These are phyloP conservation scores for Timema podura DNA, from an alignment of 2,888 invertebrate genomes.

Conservation along the genomic window DNA sequence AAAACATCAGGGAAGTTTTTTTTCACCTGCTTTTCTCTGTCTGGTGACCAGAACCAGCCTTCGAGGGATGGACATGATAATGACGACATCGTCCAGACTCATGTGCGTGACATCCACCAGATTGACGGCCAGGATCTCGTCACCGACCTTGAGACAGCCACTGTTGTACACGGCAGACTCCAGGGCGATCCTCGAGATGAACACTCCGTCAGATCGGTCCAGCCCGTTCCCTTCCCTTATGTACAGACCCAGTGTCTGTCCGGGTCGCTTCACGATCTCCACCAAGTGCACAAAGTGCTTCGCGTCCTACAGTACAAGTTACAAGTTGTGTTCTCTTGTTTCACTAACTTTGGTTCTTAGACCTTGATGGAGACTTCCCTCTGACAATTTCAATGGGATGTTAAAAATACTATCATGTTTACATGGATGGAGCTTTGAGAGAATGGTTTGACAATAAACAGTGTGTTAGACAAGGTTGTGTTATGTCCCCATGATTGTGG, in stretches of 20 bases:
- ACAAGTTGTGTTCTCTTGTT: too few relatives aligned
- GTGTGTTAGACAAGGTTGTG: too few relatives aligned
- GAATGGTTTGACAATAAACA: too few relatives aligned
- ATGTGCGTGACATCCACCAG: constrained; percentile 96
- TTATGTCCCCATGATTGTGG: too few relatives aligned
- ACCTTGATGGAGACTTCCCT: neutral
- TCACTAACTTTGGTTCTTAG: too few relatives aligned
- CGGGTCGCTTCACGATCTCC: constrained; percentile 98
- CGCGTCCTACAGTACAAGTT: constrained; percentile 52
- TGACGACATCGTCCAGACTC: constrained; percentile 98
- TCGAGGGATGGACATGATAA: constrained; percentile 98
- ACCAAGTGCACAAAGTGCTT: constrained; percentile 84
- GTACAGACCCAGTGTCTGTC: constrained; percentile 96
- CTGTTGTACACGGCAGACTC: constrained; percentile 97
- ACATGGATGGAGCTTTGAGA: too few relatives aligned
- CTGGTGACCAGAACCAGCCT: constrained; percentile 90
- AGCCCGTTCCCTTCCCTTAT: constrained; percentile 99
- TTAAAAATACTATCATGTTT: too few relatives aligned
- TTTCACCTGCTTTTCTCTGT: constrained; percentile 57
- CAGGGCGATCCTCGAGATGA: constrained; percentile 93
- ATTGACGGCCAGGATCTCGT: constrained; percentile 97
- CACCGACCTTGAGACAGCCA: constrained; percentile 94
- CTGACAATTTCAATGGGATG: too few relatives aligned
- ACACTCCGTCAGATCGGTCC: constrained; percentile 92
- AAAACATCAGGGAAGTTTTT: neutral